phyloP scores from a whole-genome alignment of 2,113 vertebrate species.

The Narcine bancroftii region DNA sequence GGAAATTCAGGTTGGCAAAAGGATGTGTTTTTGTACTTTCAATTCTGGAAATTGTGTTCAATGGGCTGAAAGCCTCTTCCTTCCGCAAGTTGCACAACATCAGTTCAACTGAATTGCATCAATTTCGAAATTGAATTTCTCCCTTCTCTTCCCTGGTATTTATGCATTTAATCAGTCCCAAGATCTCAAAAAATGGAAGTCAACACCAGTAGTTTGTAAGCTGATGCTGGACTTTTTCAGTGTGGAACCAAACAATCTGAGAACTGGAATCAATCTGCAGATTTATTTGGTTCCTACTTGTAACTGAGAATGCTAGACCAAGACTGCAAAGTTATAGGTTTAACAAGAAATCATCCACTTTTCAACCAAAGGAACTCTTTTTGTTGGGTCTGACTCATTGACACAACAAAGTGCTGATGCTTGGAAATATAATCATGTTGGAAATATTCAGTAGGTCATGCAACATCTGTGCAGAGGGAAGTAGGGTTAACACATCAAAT shows the following conservation, averaged over 20 bases:
- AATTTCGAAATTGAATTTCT: background rate
- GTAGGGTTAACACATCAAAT: too few relatives aligned
- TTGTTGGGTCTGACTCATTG: too few relatives aligned
- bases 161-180: background rate
- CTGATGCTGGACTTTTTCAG: background rate
- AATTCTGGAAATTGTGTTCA: background rate
- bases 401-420: too few relatives aligned
- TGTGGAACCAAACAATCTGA: too few relatives aligned
- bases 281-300: background rate
- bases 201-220: background rate
- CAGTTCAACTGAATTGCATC: background rate
- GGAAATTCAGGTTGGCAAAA: too few relatives aligned
- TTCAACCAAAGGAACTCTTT: background rate
- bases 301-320: background rate
- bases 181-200: background rate
- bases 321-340: background rate
- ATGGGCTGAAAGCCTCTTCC: background rate
- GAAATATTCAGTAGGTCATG: too few relatives aligned
- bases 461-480: too few relatives aligned
- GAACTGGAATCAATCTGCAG: background rate
- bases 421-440: too few relatives aligned
- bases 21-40: background rate
- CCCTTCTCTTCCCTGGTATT: background rate
- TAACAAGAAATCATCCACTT: background rate
- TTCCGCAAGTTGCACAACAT: background rate